Percentiles rank a stretch among this genome's conserved stretches.
Evolutionary conservation across 64 coral and sea anemone genomes (phyloP).

Genomic region (Dendronephthya gigantea): DNA sequence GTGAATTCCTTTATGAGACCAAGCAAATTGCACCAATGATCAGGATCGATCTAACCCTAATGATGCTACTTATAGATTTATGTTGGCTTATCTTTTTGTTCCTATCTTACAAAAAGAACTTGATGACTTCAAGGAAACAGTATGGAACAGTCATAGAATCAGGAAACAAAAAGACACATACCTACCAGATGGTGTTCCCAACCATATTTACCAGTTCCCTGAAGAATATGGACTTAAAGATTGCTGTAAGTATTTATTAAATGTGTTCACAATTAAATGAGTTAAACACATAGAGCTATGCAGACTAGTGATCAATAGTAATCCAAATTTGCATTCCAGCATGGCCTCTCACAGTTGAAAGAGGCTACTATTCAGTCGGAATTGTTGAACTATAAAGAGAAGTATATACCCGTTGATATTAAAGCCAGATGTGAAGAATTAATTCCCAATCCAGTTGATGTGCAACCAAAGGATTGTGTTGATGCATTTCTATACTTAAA

Average conservation of each 20-base stretch:
- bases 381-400: not conserved
- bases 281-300: not conserved
- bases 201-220: not conserved
- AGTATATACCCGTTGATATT: not conserved
- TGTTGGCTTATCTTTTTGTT: not conserved
- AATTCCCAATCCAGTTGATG: not conserved
- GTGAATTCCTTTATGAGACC: constrained; percentile 6
- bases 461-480: not conserved
- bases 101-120: not conserved
- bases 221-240: not conserved
- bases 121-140: not conserved
- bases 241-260: not conserved
- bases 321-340: too few species aligned
- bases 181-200: not conserved
- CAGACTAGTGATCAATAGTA: not conserved
- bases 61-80: not conserved
- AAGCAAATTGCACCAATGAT: not conserved
- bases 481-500: not conserved
- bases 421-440: not conserved
- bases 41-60: not conserved
- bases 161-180: not conserved
- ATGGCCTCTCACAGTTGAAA: not conserved
- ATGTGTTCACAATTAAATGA: not conserved
- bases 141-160: not conserved
- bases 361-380: not conserved